Evolutionary conservation across 1,140 invertebrate species (phyloP).

Genomic region (Drosophila baimaii): DNA sequence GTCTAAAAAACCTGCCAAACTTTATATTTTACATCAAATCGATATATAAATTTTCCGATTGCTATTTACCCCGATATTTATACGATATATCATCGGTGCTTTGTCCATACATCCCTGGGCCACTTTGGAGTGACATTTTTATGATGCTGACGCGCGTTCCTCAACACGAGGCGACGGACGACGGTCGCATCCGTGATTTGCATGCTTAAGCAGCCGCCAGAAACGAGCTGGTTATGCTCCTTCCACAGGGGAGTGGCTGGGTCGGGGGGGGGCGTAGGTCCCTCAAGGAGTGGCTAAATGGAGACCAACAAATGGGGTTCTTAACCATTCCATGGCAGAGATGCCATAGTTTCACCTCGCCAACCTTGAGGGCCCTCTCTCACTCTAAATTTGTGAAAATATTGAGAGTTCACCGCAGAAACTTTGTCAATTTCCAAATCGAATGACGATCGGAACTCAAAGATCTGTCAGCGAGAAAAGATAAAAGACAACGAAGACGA

Average conservation of each 20-base stretch:
- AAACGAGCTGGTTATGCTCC: constrained; percentile 32
- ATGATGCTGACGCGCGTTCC: constrained; percentile 79
- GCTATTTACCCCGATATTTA: background rate
- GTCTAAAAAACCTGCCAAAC: no score
- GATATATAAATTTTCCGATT: background rate
- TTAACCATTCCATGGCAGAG: constrained; percentile 5
- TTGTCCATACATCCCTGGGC: background rate
- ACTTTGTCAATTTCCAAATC: constrained; percentile 2
- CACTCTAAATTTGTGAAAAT: background rate
- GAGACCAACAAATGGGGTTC: constrained; percentile 7
- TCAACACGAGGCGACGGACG: constrained; percentile 61
- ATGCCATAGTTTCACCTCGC: background rate
- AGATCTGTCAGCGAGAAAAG: constrained; percentile 14
- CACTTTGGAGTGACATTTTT: constrained; percentile 76
- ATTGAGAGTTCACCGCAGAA: background rate
- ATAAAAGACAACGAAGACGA: constrained; percentile 22
- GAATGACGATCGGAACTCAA: background rate
- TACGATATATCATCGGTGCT: background rate
- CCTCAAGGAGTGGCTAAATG: constrained; percentile 5
- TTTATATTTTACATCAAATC: no score
- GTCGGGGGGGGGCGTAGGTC: background rate
- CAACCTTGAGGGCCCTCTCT: background rate
- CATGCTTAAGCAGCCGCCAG: constrained; percentile 70
- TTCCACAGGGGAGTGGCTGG: background rate
- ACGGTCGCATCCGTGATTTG: constrained; percentile 65